Conservation (phyloP, 2,797 vertebrate species). For the Poeciliopsis presidionis region DNA sequence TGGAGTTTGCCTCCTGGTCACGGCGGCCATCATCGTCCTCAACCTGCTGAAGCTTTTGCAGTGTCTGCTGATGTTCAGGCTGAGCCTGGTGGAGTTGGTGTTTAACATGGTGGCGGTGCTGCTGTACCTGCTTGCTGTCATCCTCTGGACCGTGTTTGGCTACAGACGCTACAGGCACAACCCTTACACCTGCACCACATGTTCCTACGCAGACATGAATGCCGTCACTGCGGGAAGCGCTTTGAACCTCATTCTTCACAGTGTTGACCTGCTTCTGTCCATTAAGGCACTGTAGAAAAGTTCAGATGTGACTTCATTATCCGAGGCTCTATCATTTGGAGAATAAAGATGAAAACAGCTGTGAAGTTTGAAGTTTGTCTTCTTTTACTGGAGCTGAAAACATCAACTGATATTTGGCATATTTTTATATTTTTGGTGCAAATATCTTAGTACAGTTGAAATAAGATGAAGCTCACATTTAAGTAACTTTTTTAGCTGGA, state of each 20-base stretch:
- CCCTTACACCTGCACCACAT: constrained; percentile 16
- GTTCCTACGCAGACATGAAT: constrained; percentile 48
- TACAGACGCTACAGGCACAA: not conserved
- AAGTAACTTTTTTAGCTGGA: too few species aligned
- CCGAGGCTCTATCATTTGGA: not conserved
- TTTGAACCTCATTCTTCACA: constrained; percentile 79
- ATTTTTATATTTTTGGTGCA: constrained; percentile 5
- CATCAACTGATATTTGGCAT: constrained; percentile 19
- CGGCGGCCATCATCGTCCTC: constrained; percentile 1
- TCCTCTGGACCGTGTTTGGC: constrained; percentile 4
- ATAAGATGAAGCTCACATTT: too few species aligned
- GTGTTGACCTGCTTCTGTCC: constrained; percentile 76
- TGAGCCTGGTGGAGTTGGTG: constrained; percentile 9
- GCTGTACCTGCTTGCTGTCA: constrained; percentile 1
- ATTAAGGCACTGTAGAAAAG: constrained; percentile 36
- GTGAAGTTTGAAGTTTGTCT: not conserved
- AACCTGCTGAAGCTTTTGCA: constrained; percentile 13
- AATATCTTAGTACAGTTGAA: too few species aligned
- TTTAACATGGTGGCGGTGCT: not conserved
- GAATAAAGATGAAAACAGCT: not conserved
- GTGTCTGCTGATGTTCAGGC: not conserved
- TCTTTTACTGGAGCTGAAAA: not conserved
- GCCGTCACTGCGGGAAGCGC: constrained; percentile 70
- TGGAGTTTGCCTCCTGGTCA: constrained; percentile 5
- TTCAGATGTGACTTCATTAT: not conserved